A percentile compares a stretch with the other conserved stretches of the same genome.
These are phyloP conservation scores for Lipophrys pholis DNA, from an alignment of 2,113 vertebrate species.

Conservation along the genomic window DNA sequence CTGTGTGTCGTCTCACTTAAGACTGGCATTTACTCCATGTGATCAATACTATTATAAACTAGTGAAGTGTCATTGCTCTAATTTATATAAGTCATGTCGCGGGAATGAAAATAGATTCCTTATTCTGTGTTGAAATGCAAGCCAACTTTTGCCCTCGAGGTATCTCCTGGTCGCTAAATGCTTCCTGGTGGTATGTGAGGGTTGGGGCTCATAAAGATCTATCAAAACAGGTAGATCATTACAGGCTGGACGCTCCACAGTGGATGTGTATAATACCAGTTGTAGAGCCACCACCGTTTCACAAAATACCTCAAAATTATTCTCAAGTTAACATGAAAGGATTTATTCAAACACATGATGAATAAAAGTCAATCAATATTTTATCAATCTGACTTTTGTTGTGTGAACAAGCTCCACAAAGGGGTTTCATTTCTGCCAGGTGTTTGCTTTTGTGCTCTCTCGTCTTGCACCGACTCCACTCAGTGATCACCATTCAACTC, in stretches of 20 bases:
- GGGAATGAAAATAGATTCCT: slow-evolving; percentile 45
- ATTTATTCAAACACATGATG: slow-evolving; percentile 14
- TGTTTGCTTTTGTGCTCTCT: slow-evolving; percentile 30
- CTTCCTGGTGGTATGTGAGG: slow-evolving; percentile 3
- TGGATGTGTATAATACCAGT: slow-evolving; percentile 24
- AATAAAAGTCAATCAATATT: slow-evolving; percentile 29
- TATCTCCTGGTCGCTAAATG: slow-evolving; percentile 61
- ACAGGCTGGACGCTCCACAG: too few species aligned
- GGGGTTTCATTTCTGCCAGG: neutral
- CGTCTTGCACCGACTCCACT: slow-evolving; percentile 11
- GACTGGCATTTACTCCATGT: slow-evolving; percentile 58
- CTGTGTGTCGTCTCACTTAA: slow-evolving; percentile 45
- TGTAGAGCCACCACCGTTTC: too few species aligned
- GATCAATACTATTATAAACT: slow-evolving; percentile 59
- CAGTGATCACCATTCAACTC: slow-evolving; percentile 50
- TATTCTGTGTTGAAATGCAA: slow-evolving; percentile 53
- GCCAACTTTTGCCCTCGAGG: slow-evolving; percentile 48
- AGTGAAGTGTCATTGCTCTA: slow-evolving; percentile 59
- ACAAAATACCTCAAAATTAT: neutral
- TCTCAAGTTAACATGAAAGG: slow-evolving; percentile 2
- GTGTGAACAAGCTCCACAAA: neutral
- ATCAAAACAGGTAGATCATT: slow-evolving; percentile 35
- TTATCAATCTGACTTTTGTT: slow-evolving; percentile 31
- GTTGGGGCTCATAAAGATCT: slow-evolving; percentile 24
- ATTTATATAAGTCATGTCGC: slow-evolving; percentile 51